Percentiles rank a stretch among this genome's conserved stretches.
Conservation (phyloP, 2,113 vertebrate genomes). For the Lagenorhynchus albirostris region DNA sequence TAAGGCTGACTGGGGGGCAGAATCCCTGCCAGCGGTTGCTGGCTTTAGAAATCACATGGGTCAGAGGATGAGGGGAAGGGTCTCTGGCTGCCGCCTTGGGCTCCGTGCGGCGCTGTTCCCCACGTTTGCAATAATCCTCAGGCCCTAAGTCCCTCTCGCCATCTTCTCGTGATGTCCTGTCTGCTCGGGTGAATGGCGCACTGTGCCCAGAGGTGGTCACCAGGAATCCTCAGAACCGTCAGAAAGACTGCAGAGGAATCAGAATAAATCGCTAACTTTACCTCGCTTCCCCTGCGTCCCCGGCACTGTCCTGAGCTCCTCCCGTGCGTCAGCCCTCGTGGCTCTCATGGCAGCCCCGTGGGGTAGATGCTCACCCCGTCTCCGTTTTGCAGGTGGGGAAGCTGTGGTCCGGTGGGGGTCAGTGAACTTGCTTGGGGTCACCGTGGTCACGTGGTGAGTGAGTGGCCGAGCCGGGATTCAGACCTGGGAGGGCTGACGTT, state of each 20-base stretch:
- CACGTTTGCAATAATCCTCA: background rate
- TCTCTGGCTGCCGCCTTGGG: background rate
- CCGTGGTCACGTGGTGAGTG: background rate
- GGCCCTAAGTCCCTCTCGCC: background rate
- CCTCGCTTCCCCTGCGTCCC: rapidly evolving
- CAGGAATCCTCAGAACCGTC: background rate
- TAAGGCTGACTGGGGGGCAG: background rate
- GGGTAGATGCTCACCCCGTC: background rate
- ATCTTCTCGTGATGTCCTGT: background rate
- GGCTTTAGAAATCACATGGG: background rate
- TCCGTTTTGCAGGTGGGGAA: background rate
- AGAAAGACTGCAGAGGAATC: background rate
- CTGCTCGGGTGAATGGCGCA: background rate
- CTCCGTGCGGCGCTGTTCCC: background rate
- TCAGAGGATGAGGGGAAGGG: background rate
- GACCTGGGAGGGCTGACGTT: background rate
- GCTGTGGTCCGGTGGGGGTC: too few relatives aligned
- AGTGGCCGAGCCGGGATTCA: background rate
- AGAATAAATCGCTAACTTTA: background rate
- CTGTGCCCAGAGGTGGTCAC: background rate
- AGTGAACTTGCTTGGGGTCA: background rate
- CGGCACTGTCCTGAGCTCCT: background rate
- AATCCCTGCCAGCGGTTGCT: background rate
- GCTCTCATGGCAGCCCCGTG: background rate
- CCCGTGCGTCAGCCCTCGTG: background rate